These are phyloP conservation scores for Theocolax elegans DNA, from an alignment of 1,140 invertebrate species.

Conservation along the genomic window DNA sequence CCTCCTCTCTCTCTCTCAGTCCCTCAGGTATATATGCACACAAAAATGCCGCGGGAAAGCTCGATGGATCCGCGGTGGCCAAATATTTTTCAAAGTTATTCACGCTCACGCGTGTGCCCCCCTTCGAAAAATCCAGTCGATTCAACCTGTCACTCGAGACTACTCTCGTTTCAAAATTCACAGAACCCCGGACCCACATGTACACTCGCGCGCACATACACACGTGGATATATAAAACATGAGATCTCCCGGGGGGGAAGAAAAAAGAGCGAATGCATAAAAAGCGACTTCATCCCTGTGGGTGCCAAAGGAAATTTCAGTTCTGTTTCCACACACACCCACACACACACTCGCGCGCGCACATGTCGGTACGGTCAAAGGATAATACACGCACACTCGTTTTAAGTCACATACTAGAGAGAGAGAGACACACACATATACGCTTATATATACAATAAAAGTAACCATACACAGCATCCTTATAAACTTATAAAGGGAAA, in stretches of 20 bases:
- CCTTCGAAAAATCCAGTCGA: constrained; percentile 1
- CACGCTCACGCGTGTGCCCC: neutral
- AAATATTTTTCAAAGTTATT: constrained; percentile 7
- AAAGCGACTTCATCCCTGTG: neutral
- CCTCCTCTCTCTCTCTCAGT: no score
- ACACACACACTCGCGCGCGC: neutral
- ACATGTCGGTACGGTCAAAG: no score
- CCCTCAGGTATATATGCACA: no score
- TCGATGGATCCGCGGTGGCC: no score
- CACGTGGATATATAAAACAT: no score
- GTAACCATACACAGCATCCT: no score
- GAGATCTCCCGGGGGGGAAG: neutral
- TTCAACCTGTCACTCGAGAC: constrained; percentile 1
- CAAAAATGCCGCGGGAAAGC: no score
- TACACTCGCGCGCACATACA: neutral
- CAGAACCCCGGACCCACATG: neutral
- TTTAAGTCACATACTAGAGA: no score
- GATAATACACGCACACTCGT: no score
- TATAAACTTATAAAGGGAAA: no score
- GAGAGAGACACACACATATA: neutral
- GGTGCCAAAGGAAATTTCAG: constrained; percentile 3
- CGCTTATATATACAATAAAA: neutral
- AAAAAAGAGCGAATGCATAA: neutral
- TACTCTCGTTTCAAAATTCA: constrained; percentile 4
- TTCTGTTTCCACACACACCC: neutral